Conservation (phyloP, 2,113 vertebrate genomes). For the Epinephelus lanceolatus region DNA sequence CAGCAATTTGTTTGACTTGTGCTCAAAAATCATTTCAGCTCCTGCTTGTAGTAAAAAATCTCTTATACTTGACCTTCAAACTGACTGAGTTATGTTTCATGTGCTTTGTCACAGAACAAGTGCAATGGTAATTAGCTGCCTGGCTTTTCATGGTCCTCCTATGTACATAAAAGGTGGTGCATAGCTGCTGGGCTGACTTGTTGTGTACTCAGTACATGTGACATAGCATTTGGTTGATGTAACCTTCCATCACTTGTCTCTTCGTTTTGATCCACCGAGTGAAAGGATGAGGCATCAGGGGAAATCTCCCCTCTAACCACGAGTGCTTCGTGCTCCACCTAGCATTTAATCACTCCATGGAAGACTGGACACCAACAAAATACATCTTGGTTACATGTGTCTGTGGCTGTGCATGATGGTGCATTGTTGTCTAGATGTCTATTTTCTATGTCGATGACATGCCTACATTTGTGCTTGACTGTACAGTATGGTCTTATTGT, state of each 20-base stretch:
- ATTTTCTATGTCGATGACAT: not conserved
- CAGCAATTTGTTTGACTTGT: not conserved
- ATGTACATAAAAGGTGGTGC: slow-evolving; percentile 10
- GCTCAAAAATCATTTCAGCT: not conserved
- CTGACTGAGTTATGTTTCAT: not conserved
- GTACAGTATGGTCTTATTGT: not conserved
- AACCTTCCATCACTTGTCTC: slow-evolving; percentile 54
- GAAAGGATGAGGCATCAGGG: slow-evolving; percentile 42
- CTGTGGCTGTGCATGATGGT: slow-evolving; percentile 17
- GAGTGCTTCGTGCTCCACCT: slow-evolving; percentile 49
- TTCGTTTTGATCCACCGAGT: slow-evolving; percentile 40
- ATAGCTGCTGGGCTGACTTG: not conserved
- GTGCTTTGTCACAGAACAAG: not conserved
- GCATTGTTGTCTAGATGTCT: not conserved
- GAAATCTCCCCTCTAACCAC: slow-evolving; percentile 60
- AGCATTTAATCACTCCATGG: slow-evolving; percentile 62
- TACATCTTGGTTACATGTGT: slow-evolving; percentile 26
- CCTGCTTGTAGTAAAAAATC: not conserved
- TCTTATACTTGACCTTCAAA: not conserved
- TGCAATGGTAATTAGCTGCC: not conserved
- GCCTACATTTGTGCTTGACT: not conserved
- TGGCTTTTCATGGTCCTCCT: not conserved
- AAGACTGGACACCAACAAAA: slow-evolving; percentile 35
- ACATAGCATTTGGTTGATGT: slow-evolving; percentile 39
- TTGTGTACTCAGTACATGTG: slow-evolving; percentile 34